Base-by-base conservation (phyloP, 2,113 vertebrate species). In the Willisornis vidua region DNA sequence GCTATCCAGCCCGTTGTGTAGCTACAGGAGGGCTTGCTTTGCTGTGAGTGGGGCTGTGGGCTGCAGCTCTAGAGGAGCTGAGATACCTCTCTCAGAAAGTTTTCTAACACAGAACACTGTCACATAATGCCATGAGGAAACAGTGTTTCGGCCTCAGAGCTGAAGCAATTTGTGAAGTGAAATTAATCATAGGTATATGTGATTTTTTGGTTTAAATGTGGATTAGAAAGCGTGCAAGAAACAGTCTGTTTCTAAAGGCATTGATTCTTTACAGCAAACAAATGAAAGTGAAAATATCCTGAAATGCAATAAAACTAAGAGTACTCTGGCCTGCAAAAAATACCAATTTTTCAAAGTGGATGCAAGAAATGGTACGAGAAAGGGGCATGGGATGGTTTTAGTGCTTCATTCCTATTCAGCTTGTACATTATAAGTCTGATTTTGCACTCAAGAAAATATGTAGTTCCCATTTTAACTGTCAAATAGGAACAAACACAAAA, bases 1-100 rank as follows among this genome's bases (percentile, higher is more conserved):
- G 81, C 10, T 54, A 23, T 63, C 31, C 68, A 58, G 35, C 25
- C 8, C 31, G 28, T 43, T 46, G 19, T 4, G 45, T 8, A 26
- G 24, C 37, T 28, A 12, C 52, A 51, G 0, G 2, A 67, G 62
- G 8, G n/a, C 25, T 51, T 0, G 0, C 57, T 35, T 14, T 65
- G 58, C 49, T 46, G 12, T 33, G 49, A 58, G 63, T 1, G 29
- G 35, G 39, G 62, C 65, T 61, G 51, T 61, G 70, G 29, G 58
- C 51, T 71, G 61, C 19, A 29, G 55, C 66, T 57, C 23, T 8
- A 7, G 31, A 51, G 49, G 23, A 51, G 51, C 66, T 66, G 61
- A 65, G 13, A 66, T 66, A 41, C 67, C 28, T 54, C 49, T 55
- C 75, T 75, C 16, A 2, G 35, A 19, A n/a, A 35, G 41, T 57